Evolutionary conservation across 2,113 vertebrate species (phyloP).

Genomic region (Gambusia holbrooki): DNA sequence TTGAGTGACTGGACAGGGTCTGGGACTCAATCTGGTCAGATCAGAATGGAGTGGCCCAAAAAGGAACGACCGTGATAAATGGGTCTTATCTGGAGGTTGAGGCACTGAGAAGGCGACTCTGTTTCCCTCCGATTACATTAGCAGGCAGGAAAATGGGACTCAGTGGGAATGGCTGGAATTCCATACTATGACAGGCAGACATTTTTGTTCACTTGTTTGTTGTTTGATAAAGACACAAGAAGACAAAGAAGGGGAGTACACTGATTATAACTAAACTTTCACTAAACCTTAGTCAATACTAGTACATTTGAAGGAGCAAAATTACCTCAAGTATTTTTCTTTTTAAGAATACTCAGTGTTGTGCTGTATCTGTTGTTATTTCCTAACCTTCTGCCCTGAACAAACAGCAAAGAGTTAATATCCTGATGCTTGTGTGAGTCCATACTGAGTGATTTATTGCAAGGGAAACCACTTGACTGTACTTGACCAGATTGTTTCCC

Average conservation of each 20-base stretch:
- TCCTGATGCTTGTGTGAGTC: constrained; percentile 46
- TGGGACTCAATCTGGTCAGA: constrained; percentile 63
- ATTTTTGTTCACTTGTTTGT: constrained; percentile 71
- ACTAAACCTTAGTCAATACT: neutral
- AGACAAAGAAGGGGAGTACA: constrained; percentile 26
- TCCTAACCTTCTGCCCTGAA: constrained; percentile 55
- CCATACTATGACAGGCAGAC: constrained; percentile 65
- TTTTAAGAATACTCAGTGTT: constrained; percentile 3
- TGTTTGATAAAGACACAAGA: constrained; percentile 66
- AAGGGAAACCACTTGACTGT: constrained; percentile 42
- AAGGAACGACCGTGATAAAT: constrained; percentile 80
- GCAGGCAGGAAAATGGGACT: constrained; percentile 80
- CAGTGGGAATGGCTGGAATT: constrained; percentile 73
- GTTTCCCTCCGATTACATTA: constrained; percentile 81
- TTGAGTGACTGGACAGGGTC: constrained; percentile 65
- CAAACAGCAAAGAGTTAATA: constrained; percentile 53
- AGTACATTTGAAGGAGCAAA: neutral
- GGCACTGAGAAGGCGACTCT: constrained; percentile 72
- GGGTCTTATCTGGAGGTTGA: constrained; percentile 77
- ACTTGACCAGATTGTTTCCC: constrained; percentile 72
- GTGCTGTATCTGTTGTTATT: constrained; percentile 49
- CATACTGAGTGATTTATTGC: constrained; percentile 62
- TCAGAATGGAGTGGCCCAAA: constrained; percentile 46
- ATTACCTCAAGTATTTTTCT: constrained; percentile 10
- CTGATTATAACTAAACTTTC: constrained; percentile 11